Base-by-base conservation (phyloP, 2,113 vertebrate genomes). In the Silurus glanis region DNA sequence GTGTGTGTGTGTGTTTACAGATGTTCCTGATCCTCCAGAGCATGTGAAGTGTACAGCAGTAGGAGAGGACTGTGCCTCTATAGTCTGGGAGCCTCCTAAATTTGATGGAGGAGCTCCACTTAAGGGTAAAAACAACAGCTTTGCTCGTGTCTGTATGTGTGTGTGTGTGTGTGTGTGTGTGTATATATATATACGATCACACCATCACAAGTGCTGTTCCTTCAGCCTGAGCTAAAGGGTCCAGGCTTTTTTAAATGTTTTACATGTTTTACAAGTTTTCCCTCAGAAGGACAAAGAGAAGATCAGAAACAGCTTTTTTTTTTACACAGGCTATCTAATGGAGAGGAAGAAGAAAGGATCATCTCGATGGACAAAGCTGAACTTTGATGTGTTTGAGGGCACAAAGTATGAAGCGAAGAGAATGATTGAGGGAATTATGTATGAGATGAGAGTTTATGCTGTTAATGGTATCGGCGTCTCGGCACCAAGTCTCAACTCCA, bases 261-360 rank as follows among this genome's bases (percentile, higher is more conserved):
- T 14, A 71, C 2, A 0, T 19, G 16, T 9, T 49, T 74, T 13
- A 51, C 10, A 2, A 9, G 49, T 76, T 76, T 76, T 25, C 12
- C 37, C 74, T 25, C 23, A 53, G 13, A 55, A 6, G 51, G n/a
- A 69, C 55, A n/a, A 56, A 51, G 5, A 59, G 28, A 83, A 55
- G 21, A 4, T 53, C 45, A n/a, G 16, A 9, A n/a, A 6, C 12
- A 25, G n/a, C 23, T 5, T 45, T 12, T 9, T 7, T n/a, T 25
- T 10, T 71, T 56, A 14, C 83, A 17, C 90, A 98, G 97, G 97
- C 61, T 98, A 98, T 88, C 94, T 97, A 75, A 93, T 98, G 93
- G 97, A 98, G 92, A 95, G 97, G 87, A 98, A 97, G 92, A 98
- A 98, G 94, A 97, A 98, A 86, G 96, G 96, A 23, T 97, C 96